Conservation (phyloP, 2,888 invertebrate genomes). For the Meghimatium bilineatum region DNA sequence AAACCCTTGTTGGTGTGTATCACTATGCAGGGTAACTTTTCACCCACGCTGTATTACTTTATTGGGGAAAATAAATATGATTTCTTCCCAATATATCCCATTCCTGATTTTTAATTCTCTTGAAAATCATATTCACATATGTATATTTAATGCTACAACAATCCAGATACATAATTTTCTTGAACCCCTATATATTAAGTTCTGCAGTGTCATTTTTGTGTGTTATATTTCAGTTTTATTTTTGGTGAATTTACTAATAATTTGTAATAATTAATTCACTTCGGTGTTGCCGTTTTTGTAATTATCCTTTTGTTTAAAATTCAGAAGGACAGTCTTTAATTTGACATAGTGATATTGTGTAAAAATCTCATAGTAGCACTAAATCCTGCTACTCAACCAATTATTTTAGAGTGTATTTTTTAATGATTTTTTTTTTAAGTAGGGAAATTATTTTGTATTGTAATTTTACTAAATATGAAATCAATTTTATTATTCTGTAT, state of each 20-base stretch:
- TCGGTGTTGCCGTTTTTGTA: not conserved
- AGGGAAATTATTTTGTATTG: not conserved
- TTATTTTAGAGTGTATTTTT: not conserved
- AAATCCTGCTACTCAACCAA: not conserved
- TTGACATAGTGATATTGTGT: not conserved
- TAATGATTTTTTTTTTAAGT: not conserved
- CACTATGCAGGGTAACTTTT: slow-evolving; percentile 36
- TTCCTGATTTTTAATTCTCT: slow-evolving; percentile 10
- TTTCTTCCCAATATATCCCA: slow-evolving; percentile 9
- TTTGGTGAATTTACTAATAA: not conserved
- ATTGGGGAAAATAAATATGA: not conserved
- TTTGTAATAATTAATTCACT: not conserved
- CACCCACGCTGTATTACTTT: not conserved
- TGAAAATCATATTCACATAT: slow-evolving; percentile 8
- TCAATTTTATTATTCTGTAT: too few species aligned
- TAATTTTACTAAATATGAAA: not conserved
- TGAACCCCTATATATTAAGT: not conserved
- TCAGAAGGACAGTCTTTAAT: not conserved
- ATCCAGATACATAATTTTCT: not conserved
- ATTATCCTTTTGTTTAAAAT: not conserved
- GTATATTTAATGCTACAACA: not conserved
- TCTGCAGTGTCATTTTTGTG: slow-evolving; percentile 8
- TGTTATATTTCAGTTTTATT: not conserved
- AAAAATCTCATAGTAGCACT: not conserved
- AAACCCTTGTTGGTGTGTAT: not conserved